Evolutionary conservation across 2,888 invertebrate genomes (phyloP).

Genomic region (Tinea trinotella): DNA sequence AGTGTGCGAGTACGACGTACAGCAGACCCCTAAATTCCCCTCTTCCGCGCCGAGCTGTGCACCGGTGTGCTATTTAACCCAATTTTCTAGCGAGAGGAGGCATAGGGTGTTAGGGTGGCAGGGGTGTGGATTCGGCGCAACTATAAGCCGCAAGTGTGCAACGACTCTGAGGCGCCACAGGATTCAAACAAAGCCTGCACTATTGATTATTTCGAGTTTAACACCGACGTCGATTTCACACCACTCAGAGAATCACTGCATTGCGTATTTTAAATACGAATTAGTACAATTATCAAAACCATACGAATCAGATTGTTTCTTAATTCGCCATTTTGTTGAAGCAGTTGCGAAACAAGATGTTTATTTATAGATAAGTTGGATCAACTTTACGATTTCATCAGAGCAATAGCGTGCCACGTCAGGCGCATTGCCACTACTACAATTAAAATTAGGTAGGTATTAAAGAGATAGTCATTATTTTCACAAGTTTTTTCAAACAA

Average conservation of each 20-base stretch:
- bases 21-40: conserved; percentile 60
- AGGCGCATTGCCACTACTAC: not conserved
- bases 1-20: conserved; percentile 60
- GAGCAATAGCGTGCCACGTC: not conserved
- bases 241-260: not conserved
- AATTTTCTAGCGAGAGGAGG: conserved; percentile 66
- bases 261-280: not conserved
- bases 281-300: not conserved
- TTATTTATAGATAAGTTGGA: conserved; percentile 17
- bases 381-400: conserved; percentile 17
- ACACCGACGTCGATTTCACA: conserved; percentile 9
- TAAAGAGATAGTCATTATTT: too few relatives aligned
- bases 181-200: conserved; percentile 53
- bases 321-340: not conserved
- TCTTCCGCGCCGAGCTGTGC: conserved; percentile 61
- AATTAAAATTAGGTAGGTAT: conserved; percentile 14
- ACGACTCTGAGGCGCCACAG: conserved; percentile 48
- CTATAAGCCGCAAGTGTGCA: conserved; percentile 58
- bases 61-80: conserved; percentile 68
- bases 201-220: conserved; percentile 46
- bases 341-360: conserved; percentile 2
- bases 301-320: not conserved
- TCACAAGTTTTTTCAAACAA: too few relatives aligned
- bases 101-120: conserved; percentile 44
- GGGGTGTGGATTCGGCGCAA: conserved; percentile 42